Evolutionary conservation across 37 sponge, comb jelly and placozoan species (phyloP), one percentile per base, ranked within the genome.

Genomic region (Lycopodina hypogea): DNA sequence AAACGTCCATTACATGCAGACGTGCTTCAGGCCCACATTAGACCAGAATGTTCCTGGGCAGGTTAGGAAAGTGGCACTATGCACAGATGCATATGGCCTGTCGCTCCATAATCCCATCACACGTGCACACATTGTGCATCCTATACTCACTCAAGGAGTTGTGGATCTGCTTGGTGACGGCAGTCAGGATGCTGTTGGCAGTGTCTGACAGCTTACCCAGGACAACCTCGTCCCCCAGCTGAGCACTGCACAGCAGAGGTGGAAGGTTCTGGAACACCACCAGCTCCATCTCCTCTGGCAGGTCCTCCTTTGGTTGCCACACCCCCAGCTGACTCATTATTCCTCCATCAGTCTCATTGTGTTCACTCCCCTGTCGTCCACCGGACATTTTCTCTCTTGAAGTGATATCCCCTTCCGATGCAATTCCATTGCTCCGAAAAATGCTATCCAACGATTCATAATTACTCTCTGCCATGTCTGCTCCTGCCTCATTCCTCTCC

Each of bases 121-220:
- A 6, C 60, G 12, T 18, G 4, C 60, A 23, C 60, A 59, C 60
- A 59, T 12, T 17, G 28, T 26, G 22, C 51, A 2, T 28, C n/a
- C n/a, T n/a, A n/a, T n/a, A 62, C 83, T 78, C 48, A 88, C 88
- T 48, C 4, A 88, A 29, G 41, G 78, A 76, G 32, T 38, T 0
- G 52, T 73, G 83, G 29, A 88, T 78, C 17, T 58, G 28, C 59
- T 77, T 72, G 65, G 82, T 79, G 36, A 71, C 78, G 12, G 52
- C 83, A 9, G 71, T 42, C 32, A 82, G 42, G 1, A 74, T 64
- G 3, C 35, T 23, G 19, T 9, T 14, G 18, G 66, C 76, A 6
- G 55, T 77, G 58, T 35, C 28, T n/a, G 63, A 22, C 1, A 88
- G 67, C 41, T 66, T 37, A 17, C 22, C 64, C 74, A 88, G 32